Percentiles rank a stretch among this genome's conserved stretches.
Evolutionary conservation across 2,888 invertebrate genomes (phyloP).

Genomic region (Apodemia hepburni): DNA sequence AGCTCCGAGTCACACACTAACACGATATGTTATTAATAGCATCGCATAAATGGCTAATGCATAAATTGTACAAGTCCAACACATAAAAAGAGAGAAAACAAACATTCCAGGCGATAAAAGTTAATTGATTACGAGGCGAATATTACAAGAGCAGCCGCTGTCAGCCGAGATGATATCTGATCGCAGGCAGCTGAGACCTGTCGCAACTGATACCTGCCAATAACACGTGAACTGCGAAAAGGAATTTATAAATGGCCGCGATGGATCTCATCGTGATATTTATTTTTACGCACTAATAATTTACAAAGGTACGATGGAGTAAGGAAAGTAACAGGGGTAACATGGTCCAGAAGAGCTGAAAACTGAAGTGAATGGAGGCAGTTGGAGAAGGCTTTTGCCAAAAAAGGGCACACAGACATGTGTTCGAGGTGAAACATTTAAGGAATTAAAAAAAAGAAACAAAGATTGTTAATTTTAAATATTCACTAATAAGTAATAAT

Average conservation of each 20-base stretch:
- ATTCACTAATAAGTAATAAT: no score
- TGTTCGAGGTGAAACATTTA: no score
- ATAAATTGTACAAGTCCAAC: background rate
- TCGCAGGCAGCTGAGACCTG: background rate
- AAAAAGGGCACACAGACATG: no score
- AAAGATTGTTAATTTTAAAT: no score
- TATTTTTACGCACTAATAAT: background rate
- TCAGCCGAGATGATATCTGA: constrained; percentile 8
- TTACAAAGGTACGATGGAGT: no score
- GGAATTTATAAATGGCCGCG: background rate
- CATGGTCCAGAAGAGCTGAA: no score
- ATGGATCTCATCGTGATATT: background rate
- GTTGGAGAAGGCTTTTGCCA: no score
- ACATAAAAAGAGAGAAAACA: background rate
- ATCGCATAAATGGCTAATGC: background rate
- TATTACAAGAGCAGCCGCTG: constrained; percentile 15
- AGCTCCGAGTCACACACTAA: no score
- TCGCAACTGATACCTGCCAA: constrained; percentile 15
- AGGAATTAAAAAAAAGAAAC: no score
- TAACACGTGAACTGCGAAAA: background rate
- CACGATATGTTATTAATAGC: background rate
- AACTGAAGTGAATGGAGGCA: no score
- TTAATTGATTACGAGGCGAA: constrained; percentile 8
- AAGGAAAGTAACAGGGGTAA: no score
- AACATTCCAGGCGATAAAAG: constrained; percentile 6